Base-by-base conservation (phyloP, 2,113 vertebrate genomes). In the Canis aureus region DNA sequence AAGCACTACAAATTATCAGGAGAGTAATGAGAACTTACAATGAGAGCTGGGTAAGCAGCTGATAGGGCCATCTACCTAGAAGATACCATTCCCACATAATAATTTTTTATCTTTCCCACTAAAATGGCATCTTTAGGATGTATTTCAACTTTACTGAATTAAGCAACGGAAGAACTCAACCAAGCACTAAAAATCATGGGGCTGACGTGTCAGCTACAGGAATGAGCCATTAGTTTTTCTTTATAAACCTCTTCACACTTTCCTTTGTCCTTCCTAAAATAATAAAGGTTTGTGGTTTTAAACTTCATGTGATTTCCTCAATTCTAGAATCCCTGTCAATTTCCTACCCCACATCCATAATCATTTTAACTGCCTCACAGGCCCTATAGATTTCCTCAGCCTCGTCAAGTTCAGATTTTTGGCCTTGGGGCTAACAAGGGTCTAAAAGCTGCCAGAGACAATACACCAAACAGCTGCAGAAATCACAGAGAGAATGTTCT, bases 251-350 rank as follows among this genome's bases (percentile, higher is more conserved):
- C 66, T 96, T 92, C 43, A 20, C 23, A 20, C 23, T 95, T 85
- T 35, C 60, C 53, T 86, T 78, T 91, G 81, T 51, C 5, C n/a
- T 92, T 94, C 51, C 67, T 91, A 94, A 94, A 90, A 85, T 59
- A 87, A 92, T 83, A 82, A 78, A 87, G 3, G 27, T 49, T 93
- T 71, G 32, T 57, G 10, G 29, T 43, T 93, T 91, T 81, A 95
- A 78, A 67, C 19, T 67, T 97, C 38, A 82, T 8, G 66, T 11
- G 38, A 74, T n/a, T 76, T 81, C 55, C 76, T 86, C 59, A 69
- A 43, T 90, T 51, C 66, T n/a, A 62, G 35, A 95, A 80, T 67
- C 62, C 27, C 55, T 53, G 25, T 67, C 73, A 91, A 91, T 17
- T 49, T 16, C 51, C 25, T 3, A 16, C 25, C 66, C 64, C 3